These are phyloP conservation scores for Sthenelais limicola DNA, from an alignment of 2,888 invertebrate species.

Conservation along the genomic window DNA sequence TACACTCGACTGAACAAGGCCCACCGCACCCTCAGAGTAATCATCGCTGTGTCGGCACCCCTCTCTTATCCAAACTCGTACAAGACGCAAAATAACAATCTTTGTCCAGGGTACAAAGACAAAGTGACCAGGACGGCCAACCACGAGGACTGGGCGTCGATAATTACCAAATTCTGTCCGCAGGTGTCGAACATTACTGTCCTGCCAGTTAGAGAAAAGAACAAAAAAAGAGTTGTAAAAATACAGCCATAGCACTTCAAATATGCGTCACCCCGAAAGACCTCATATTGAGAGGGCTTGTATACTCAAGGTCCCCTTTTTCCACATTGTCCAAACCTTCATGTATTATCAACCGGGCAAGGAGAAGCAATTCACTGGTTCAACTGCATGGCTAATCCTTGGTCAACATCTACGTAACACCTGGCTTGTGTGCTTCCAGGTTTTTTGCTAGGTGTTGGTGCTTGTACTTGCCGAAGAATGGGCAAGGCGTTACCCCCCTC, in stretches of 20 bases:
- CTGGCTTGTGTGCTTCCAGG: neutral
- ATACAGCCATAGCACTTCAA: too few species aligned
- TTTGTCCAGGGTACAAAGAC: slow-evolving; percentile 29
- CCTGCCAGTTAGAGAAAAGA: too few species aligned
- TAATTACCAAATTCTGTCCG: too few species aligned
- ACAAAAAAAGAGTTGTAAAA: too few species aligned
- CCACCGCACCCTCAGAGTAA: slow-evolving; percentile 28
- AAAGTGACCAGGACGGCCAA: too few species aligned
- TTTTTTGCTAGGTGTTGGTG: neutral
- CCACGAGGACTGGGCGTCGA: too few species aligned
- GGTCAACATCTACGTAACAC: slow-evolving; percentile 30
- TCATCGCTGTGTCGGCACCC: slow-evolving; percentile 28
- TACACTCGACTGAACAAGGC: slow-evolving; percentile 19
- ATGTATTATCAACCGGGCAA: slow-evolving; percentile 1
- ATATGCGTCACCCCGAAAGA: too few species aligned
- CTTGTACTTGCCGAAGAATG: neutral
- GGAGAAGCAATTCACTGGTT: neutral
- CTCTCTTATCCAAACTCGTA: slow-evolving; percentile 29
- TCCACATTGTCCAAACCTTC: slow-evolving; percentile 18
- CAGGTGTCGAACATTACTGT: too few species aligned
- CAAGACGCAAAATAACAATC: slow-evolving; percentile 1
- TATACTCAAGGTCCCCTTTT: slow-evolving; percentile 31
- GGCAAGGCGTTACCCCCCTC: too few species aligned
- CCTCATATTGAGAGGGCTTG: too few species aligned
- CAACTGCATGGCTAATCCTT: slow-evolving; percentile 35